These are phyloP conservation scores for Scleropages formosus DNA, from an alignment of 2,797 vertebrate species.

Conservation along the genomic window DNA sequence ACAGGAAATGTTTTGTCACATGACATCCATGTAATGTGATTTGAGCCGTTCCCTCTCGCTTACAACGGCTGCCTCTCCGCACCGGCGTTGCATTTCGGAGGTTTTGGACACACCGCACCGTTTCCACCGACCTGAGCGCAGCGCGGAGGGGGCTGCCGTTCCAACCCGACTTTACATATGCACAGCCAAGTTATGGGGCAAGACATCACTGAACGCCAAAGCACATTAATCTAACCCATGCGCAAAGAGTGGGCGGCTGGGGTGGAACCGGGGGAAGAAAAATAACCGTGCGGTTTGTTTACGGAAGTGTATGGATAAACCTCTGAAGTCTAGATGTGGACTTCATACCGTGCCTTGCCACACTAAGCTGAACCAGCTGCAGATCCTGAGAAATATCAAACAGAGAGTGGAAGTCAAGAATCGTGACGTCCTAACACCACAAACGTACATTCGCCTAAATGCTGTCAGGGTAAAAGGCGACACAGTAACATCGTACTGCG, in stretches of 20 bases:
- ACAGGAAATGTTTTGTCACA: neutral
- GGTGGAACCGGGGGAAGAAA: slow-evolving; percentile 11
- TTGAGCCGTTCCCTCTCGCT: neutral
- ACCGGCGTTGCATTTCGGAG: neutral
- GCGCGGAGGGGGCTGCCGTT: neutral
- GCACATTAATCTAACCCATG: neutral
- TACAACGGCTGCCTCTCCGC: neutral
- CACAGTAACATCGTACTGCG: too few relatives aligned
- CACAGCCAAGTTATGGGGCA: neutral
- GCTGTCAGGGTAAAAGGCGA: neutral
- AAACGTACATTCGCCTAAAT: neutral
- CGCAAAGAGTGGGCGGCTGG: slow-evolving; percentile 29
- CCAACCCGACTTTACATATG: neutral
- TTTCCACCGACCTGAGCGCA: too few relatives aligned
- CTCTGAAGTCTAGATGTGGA: slow-evolving; percentile 20
- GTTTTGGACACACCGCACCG: too few relatives aligned
- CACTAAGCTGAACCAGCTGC: slow-evolving; percentile 39
- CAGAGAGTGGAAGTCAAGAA: slow-evolving; percentile 4
- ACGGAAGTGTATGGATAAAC: slow-evolving; percentile 29
- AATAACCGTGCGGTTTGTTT: slow-evolving; percentile 27
- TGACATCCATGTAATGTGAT: slow-evolving; percentile 13
- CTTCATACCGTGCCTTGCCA: slow-evolving; percentile 9
- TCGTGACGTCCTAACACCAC: neutral
- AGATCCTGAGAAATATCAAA: slow-evolving; percentile 33
- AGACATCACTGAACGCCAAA: neutral